phyloP scores from a whole-genome alignment of 2,797 vertebrate species.

The Sylvia borin region DNA sequence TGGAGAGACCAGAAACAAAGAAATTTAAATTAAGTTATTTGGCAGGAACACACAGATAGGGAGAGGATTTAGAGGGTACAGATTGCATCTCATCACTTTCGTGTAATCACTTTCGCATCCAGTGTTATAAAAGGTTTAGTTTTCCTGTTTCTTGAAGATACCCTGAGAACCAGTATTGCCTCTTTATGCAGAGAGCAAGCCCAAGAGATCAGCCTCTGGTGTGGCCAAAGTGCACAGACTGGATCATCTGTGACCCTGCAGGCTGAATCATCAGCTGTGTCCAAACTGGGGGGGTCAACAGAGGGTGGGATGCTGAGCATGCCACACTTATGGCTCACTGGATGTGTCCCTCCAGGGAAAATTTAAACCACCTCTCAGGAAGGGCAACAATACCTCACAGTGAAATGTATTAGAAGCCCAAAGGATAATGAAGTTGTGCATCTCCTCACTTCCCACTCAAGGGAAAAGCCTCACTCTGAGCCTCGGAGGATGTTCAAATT shows the following conservation, averaged over 20 bases:
- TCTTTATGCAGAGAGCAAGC: not conserved
- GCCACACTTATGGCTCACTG: not conserved
- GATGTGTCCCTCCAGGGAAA: not conserved
- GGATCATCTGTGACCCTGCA: not conserved
- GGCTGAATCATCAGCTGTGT: not conserved
- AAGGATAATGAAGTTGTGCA: not conserved
- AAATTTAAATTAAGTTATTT: not conserved
- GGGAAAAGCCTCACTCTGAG: not conserved
- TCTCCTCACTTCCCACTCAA: not conserved
- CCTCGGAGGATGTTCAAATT: not conserved
- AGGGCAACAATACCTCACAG: not conserved
- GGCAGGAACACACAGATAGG: not conserved
- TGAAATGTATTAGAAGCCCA: not conserved
- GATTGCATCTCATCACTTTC: not conserved
- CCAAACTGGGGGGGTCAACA: not conserved
- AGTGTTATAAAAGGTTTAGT: not conserved
- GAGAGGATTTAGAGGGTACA: not conserved
- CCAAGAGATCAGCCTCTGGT: not conserved
- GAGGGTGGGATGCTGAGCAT: not conserved
- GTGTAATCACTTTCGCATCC: not conserved
- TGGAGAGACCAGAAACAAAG: slow-evolving; percentile 15
- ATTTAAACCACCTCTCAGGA: not conserved
- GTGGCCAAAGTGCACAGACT: not conserved
- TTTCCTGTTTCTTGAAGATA: not conserved
- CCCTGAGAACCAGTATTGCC: not conserved